Conservation (phyloP, 2,113 vertebrate species). For the Solea solea region DNA sequence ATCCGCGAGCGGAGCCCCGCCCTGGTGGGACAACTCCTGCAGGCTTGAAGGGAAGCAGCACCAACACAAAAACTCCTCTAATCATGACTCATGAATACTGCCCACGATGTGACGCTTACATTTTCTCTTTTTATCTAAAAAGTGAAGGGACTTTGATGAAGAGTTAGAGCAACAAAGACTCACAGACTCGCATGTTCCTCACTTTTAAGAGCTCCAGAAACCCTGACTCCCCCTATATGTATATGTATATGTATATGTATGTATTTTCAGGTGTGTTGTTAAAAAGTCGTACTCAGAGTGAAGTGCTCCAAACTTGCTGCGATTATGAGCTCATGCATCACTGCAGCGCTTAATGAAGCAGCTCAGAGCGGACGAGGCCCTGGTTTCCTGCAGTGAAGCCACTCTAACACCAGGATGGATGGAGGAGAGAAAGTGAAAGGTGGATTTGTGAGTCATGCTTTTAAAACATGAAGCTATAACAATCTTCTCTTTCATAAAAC, state of each 20-base stretch:
- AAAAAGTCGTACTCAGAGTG: background rate
- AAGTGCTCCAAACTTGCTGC: background rate
- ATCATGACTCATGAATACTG: background rate
- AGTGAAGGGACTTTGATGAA: background rate
- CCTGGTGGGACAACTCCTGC: conserved; percentile 79
- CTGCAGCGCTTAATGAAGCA: conserved; percentile 21
- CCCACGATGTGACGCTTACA: background rate
- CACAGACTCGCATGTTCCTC: background rate
- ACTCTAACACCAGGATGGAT: background rate
- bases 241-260: no score
- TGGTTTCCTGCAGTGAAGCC: conserved; percentile 23
- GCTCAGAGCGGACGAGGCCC: conserved; percentile 13
- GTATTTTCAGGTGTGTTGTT: background rate
- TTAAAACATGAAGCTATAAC: no score
- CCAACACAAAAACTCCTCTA: conserved; percentile 12
- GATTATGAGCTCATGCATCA: conserved; percentile 11
- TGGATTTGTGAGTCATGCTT: background rate
- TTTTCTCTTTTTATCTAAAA: background rate
- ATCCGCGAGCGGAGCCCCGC: conserved; percentile 75
- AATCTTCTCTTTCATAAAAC: no score
- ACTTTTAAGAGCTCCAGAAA: background rate
- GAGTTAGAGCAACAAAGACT: background rate
- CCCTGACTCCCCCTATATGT: background rate
- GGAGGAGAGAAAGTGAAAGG: background rate
- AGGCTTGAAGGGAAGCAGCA: conserved; percentile 61